phyloP scores from a whole-genome alignment of 2,113 vertebrate genomes.

The Tympanuchus pallidicinctus region DNA sequence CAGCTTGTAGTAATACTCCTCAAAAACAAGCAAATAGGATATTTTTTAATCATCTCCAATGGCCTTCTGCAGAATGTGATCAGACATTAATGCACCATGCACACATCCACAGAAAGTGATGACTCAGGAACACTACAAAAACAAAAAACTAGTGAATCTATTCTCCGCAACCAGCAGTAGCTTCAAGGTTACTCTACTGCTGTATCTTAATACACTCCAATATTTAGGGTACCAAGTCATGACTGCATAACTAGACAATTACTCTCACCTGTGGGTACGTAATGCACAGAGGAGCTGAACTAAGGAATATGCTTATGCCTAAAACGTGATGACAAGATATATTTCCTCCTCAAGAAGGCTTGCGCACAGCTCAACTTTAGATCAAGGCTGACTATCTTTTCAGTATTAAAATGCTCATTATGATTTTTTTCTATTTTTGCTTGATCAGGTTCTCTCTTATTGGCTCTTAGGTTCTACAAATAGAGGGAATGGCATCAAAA shows the following conservation, averaged over 20 bases:
- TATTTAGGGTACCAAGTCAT: neutral
- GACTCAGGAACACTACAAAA: neutral
- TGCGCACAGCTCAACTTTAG: neutral
- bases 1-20: neutral
- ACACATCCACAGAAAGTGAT: neutral
- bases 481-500: neutral
- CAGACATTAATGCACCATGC: neutral
- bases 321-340: neutral
- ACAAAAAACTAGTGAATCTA: neutral
- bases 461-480: neutral
- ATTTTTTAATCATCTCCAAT: neutral
- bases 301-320: neutral
- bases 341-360: neutral
- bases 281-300: neutral
- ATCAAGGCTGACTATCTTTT: neutral
- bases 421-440: neutral
- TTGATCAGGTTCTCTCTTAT: neutral
- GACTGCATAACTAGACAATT: neutral
- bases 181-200: neutral
- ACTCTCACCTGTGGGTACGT: accelerated
- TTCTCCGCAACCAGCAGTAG: neutral
- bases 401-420: neutral
- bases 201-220: neutral
- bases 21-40: neutral
- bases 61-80: neutral